These are phyloP conservation scores for Phalloptychus januarius DNA, from an alignment of 2,797 vertebrate genomes.

Conservation along the genomic window DNA sequence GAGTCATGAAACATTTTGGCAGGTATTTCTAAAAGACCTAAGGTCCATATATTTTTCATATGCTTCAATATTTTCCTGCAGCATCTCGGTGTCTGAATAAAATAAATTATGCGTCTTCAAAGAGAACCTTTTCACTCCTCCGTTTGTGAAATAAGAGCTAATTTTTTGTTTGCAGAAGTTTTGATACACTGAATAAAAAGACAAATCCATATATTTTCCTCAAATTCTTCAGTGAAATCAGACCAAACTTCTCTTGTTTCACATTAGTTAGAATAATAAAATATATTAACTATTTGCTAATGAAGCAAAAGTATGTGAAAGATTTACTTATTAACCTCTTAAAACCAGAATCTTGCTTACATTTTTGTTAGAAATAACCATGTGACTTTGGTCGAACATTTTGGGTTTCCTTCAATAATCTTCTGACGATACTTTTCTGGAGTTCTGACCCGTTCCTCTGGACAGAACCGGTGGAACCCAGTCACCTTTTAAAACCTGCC, in stretches of 20 bases:
- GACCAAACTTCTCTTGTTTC: too few species aligned
- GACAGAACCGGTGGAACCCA: too few species aligned
- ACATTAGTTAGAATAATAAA: not conserved
- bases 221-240: too few species aligned
- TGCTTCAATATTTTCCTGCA: conserved; percentile 72
- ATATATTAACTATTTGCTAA: not conserved
- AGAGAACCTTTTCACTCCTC: conserved; percentile 37
- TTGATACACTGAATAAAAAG: not conserved
- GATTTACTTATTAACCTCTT: not conserved
- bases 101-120: conserved; percentile 72
- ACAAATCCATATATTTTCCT: not conserved
- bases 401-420: not conserved
- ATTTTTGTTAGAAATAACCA: not conserved
- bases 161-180: not conserved
- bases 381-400: not conserved
- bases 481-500: too few species aligned
- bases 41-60: conserved; percentile 79
- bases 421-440: too few species aligned
- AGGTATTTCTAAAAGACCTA: conserved; percentile 79
- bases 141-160: conserved; percentile 33
- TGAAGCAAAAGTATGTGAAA: not conserved
- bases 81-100: conserved; percentile 69
- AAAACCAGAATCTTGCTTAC: not conserved
- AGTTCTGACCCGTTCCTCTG: too few species aligned
- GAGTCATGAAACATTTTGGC: conserved; percentile 79